These are phyloP conservation scores for Rhagoletis pomonella DNA, from an alignment of 1,140 invertebrate species.

Conservation along the genomic window DNA sequence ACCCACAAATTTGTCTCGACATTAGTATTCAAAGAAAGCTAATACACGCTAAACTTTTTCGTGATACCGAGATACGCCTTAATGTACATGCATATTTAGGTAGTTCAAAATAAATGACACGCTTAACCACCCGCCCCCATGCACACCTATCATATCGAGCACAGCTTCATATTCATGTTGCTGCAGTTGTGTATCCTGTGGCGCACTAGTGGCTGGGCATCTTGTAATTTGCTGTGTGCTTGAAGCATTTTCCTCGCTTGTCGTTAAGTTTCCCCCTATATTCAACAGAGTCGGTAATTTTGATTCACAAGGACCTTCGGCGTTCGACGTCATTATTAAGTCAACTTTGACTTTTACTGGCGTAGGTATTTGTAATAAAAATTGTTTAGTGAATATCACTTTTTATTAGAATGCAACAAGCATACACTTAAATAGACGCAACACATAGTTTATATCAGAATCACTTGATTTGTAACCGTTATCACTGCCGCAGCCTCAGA, in stretches of 20 bases:
- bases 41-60: no score
- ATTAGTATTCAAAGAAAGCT: no score
- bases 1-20: no score
- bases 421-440: no score
- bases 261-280: background rate
- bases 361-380: background rate
- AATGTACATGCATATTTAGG: no score
- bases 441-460: background rate
- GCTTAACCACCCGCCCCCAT: background rate
- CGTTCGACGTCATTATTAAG: background rate
- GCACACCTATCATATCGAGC: slow-evolving; percentile 52
- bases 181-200: background rate
- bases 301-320: background rate
- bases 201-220: no score
- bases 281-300: background rate
- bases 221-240: background rate
- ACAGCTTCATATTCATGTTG: slow-evolving; percentile 50
- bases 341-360: background rate
- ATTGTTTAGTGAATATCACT: background rate
- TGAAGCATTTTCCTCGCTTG: background rate
- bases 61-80: no score
- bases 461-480: slow-evolving; percentile 7
- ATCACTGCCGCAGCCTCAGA: slow-evolving; percentile 5
- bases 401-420: background rate
- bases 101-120: background rate